Percentiles rank a stretch among this genome's conserved stretches.
phyloP scores from a whole-genome alignment of 1,140 invertebrate species.

The Drosophila suzukii region DNA sequence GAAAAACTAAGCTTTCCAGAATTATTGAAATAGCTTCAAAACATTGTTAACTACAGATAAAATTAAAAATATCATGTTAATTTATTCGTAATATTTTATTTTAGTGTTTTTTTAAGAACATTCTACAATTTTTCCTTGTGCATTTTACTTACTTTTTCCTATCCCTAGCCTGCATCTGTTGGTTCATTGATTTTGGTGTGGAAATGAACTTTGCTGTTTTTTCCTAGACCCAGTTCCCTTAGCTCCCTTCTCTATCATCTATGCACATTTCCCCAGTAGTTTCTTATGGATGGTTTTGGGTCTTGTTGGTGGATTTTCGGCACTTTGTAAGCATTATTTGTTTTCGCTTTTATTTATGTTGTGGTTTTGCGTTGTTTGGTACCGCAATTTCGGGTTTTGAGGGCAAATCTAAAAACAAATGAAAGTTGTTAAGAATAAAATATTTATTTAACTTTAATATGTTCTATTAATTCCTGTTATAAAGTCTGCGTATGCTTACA shows the following conservation, averaged over 20 bases:
- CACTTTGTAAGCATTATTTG: slow-evolving; percentile 80
- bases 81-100: neutral
- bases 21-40: no score
- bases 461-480: no score
- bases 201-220: slow-evolving; percentile 75
- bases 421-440: slow-evolving; percentile 15
- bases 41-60: no score
- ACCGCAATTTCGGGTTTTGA: slow-evolving; percentile 59
- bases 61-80: no score
- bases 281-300: slow-evolving; percentile 20
- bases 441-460: no score
- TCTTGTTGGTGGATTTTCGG: slow-evolving; percentile 58
- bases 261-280: slow-evolving; percentile 9
- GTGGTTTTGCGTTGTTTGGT: slow-evolving; percentile 65
- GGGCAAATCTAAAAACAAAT: slow-evolving; percentile 30
- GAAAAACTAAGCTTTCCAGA: neutral
- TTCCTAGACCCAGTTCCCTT: slow-evolving; percentile 28
- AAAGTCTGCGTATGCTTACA: no score
- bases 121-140: slow-evolving; percentile 1
- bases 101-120: neutral
- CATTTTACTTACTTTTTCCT: neutral
- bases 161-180: slow-evolving; percentile 49
- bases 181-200: slow-evolving; percentile 81
- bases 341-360: slow-evolving; percentile 77
- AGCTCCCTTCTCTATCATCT: slow-evolving; percentile 12